Evolutionary conservation across 1,140 invertebrate genomes (phyloP), one percentile per base, ranked within the genome.

Genomic region (Drosophila mayri): DNA sequence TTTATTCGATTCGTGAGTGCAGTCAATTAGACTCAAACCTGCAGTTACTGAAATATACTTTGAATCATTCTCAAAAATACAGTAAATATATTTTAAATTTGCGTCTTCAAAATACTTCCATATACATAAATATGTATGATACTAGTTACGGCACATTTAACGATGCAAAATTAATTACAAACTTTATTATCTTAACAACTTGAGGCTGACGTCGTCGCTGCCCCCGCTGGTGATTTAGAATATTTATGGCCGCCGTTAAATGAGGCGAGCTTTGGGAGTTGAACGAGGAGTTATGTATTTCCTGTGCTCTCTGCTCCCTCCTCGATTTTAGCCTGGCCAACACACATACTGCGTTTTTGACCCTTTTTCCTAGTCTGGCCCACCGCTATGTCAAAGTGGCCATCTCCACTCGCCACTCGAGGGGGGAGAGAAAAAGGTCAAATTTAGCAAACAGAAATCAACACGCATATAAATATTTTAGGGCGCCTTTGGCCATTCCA

Each of bases 121-220:
- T 11, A 4, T 35, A 35, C 10, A 35, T 52, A 70, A 38, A 35
- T 58, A 38, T 49, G 50, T 58, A 37, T 37, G 12, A 32, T 37
- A 25, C 25, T 3, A 22, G 50, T 54, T 38, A 59, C 38, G 74
- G n/a, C 54, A 47, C 84, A 78, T 64, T 81, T 79, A 90, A 90
- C 81, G 85, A 90, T 90, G 85, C 81, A 85, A 90, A 90, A 90
- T 90, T 90, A 90, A 90, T 90, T 90, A 90, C 85, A 79, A 90
- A 90, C 58, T 90, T 90, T 90, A 90, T 90, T 90, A 90, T 90
- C 85, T 90, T 73, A 86, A 86, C 83, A 86, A 86, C 84, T 84
- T 67, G 68, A 67, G 64, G 55, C 76, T 67, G 76, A 61, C 62
- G 57, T 44, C 58, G 67, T 49, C 46, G 61, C 79, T 71, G 67